A percentile compares a stretch with the other conserved stretches of the same genome.
Evolutionary conservation across 53 echinoderm and acorn worm species (phyloP).

Genomic region (Luidia sarsii): DNA sequence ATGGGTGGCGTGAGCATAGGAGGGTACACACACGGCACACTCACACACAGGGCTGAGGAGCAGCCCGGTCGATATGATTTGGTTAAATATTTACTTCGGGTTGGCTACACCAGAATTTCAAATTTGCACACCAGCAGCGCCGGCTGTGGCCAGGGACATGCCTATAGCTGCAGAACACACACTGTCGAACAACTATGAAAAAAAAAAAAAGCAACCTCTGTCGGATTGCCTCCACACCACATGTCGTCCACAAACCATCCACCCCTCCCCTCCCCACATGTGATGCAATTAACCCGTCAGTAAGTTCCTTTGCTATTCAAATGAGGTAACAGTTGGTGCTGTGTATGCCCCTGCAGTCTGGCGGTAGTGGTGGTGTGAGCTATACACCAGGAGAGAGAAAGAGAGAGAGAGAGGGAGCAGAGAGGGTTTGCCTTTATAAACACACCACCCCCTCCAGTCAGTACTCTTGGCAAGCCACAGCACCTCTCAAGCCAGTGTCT

Average conservation of each 20-base stretch:
- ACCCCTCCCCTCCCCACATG: constrained; percentile 1
- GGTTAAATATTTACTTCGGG: constrained; percentile 61
- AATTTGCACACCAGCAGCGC: constrained; percentile 44
- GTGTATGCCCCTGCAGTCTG: too few species aligned
- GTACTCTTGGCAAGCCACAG: too few species aligned
- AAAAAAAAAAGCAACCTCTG: too few species aligned
- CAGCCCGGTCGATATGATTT: constrained; percentile 55
- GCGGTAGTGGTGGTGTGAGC: too few species aligned
- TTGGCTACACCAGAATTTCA: constrained; percentile 54
- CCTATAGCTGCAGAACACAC: background rate
- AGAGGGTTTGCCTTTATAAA: too few species aligned
- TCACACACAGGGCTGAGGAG: too few species aligned
- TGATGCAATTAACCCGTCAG: constrained; percentile 52
- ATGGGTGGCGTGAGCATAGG: too few species aligned
- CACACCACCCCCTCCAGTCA: too few species aligned
- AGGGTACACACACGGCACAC: too few species aligned
- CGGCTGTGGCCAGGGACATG: background rate
- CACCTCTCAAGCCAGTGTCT: too few species aligned
- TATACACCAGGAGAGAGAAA: too few species aligned
- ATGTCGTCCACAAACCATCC: background rate
- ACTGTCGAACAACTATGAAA: constrained; percentile 7
- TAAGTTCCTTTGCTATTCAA: constrained; percentile 57
- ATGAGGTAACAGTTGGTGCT: constrained; percentile 58
- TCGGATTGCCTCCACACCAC: constrained; percentile 17
- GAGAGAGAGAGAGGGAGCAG: too few species aligned